Percentiles rank a stretch among this genome's conserved stretches.
These are phyloP conservation scores for Mustela lutreola DNA, from an alignment of 2,113 vertebrate species.

Conservation along the genomic window DNA sequence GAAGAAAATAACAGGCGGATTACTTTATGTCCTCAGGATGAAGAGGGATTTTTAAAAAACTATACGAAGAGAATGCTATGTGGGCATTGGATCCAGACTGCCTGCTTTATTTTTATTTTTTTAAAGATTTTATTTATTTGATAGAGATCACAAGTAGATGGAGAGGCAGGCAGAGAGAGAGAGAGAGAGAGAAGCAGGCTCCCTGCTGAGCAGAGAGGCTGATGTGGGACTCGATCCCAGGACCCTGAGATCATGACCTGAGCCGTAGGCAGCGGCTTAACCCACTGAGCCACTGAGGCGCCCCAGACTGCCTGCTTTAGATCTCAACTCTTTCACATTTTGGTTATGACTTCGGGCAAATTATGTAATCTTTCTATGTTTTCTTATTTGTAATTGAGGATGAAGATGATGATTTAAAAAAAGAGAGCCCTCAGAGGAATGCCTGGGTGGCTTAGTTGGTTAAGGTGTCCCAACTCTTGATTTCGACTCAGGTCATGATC, in stretches of 20 bases:
- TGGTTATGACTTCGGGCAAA: background rate
- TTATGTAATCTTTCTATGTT: slow-evolving; percentile 14
- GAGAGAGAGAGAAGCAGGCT: too few relatives aligned
- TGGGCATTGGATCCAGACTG: background rate
- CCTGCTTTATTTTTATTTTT: background rate
- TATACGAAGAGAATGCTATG: background rate
- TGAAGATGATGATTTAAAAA: background rate
- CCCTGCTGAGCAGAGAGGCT: too few relatives aligned
- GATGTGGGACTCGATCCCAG: too few relatives aligned
- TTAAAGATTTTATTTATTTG: too few relatives aligned
- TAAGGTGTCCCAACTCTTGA: background rate
- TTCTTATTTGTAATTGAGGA: slow-evolving; percentile 28
- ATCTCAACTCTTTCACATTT: background rate
- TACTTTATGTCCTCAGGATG: slow-evolving; percentile 22
- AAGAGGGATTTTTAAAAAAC: background rate
- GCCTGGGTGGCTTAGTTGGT: background rate
- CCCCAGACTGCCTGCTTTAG: background rate
- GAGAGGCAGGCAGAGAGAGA: too few relatives aligned
- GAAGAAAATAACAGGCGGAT: background rate
- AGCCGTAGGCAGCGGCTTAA: too few relatives aligned
- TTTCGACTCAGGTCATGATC: background rate
- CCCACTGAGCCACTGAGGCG: too few relatives aligned
- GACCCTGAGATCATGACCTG: too few relatives aligned
- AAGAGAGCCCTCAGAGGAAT: background rate
- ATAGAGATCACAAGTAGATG: too few relatives aligned